Evolutionary conservation across 2,113 vertebrate species (phyloP).

Genomic region (Anthoscopus minutus): DNA sequence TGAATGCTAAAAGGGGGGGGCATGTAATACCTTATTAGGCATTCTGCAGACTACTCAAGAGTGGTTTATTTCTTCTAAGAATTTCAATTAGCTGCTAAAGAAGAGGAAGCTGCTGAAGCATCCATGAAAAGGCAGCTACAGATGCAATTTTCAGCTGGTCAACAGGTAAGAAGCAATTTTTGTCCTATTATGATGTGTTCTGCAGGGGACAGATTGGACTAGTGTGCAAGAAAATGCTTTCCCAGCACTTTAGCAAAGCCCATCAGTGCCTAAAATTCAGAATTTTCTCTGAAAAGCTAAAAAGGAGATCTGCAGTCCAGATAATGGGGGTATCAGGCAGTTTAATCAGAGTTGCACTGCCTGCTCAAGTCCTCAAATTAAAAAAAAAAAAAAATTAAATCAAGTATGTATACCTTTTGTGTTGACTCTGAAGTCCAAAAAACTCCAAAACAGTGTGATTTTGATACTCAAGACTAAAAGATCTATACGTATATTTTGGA

Average conservation of each 20-base stretch:
- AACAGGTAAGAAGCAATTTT: conserved; percentile 63
- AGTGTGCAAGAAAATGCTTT: conserved; percentile 33
- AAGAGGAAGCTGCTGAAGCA: conserved; percentile 33
- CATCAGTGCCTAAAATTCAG: not conserved
- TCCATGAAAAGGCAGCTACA: conserved; percentile 50
- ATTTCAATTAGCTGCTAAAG: conserved; percentile 57
- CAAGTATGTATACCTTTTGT: not conserved
- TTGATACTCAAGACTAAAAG: not conserved
- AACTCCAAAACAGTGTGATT: fast-evolving
- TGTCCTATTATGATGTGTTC: conserved; percentile 52
- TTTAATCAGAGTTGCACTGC: not conserved
- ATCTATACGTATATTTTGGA: not conserved
- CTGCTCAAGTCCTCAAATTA: not conserved
- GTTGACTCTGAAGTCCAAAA: not conserved
- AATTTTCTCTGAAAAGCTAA: not conserved
- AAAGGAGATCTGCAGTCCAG: not conserved
- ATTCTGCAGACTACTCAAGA: conserved; percentile 40
- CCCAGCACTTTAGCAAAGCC: not conserved
- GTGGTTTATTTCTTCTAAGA: conserved; percentile 49
- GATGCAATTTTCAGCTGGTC: conserved; percentile 53
- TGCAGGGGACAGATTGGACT: conserved; percentile 45
- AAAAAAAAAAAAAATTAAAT: not conserved
- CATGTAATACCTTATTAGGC: conserved; percentile 8
- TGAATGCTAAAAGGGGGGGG: not conserved
- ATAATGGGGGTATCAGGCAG: not conserved